A percentile compares a stretch with the other conserved stretches of the same genome.
These are phyloP conservation scores for Seira ritae DNA, from an alignment of 2,888 invertebrate species.

Conservation along the genomic window DNA sequence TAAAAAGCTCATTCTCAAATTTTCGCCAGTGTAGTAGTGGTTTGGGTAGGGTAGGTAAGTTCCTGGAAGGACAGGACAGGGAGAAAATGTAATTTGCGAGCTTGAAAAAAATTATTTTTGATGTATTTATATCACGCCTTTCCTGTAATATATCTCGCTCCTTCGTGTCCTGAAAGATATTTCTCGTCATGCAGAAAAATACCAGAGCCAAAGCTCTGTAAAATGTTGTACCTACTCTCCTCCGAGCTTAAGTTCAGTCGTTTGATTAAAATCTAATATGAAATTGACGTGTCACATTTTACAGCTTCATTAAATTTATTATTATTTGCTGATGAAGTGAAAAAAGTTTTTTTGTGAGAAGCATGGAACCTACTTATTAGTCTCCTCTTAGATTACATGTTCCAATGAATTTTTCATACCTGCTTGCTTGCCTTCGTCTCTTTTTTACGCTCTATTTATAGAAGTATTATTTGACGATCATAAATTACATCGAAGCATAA, in stretches of 20 bases:
- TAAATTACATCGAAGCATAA: background rate
- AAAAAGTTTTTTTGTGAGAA: conserved; percentile 17
- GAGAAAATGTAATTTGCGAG: conserved; percentile 9
- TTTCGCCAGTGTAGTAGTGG: no score
- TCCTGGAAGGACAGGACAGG: no score
- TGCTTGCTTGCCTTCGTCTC: background rate
- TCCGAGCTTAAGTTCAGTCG: no score
- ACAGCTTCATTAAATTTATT: conserved; percentile 51
- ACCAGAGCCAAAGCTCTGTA: no score
- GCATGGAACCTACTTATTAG: conserved; percentile 34
- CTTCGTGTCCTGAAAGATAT: background rate
- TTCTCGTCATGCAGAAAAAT: no score
- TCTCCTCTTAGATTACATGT: background rate
- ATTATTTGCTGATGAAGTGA: background rate
- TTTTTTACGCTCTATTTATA: no score
- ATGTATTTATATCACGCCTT: background rate
- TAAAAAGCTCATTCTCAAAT: no score
- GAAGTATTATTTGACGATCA: background rate
- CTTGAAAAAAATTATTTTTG: background rate
- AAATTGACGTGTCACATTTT: conserved; percentile 36
- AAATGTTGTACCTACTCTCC: no score
- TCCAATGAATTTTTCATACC: background rate
- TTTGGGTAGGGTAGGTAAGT: no score
- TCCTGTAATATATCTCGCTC: background rate
- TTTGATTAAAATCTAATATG: background rate